Percentiles rank a stretch among this genome's conserved stretches.
phyloP scores from a whole-genome alignment of 2,113 vertebrate species.

The Tenrec ecaudatus region DNA sequence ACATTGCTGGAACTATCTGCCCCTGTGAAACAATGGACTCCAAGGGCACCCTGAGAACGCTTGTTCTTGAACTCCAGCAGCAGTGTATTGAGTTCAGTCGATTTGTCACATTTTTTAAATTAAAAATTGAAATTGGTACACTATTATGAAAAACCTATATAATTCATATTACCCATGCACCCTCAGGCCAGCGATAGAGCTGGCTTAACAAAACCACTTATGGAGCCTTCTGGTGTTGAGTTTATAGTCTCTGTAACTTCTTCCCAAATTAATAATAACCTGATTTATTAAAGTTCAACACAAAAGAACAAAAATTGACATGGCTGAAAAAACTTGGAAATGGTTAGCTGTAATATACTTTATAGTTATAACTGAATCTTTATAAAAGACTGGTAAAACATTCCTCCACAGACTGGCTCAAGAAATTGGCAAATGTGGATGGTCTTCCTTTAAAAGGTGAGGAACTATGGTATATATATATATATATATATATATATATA shows the following conservation, averaged over 20 bases:
- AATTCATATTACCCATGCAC: conserved; percentile 43
- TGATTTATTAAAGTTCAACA: neutral
- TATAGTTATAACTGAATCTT: conserved; percentile 53
- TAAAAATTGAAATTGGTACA: conserved; percentile 55
- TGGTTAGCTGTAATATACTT: conserved; percentile 66
- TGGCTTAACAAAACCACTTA: conserved; percentile 66
- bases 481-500: no score
- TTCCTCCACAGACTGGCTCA: conserved; percentile 32
- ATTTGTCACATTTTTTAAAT: conserved; percentile 40
- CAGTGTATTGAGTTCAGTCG: no score
- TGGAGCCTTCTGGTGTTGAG: conserved; percentile 59
- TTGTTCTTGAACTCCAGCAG: no score
- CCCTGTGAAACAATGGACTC: no score
- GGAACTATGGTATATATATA: no score
- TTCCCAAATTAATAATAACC: conserved; percentile 65
- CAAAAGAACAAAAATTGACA: conserved; percentile 75
- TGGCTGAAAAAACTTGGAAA: conserved; percentile 55
- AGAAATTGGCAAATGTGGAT: conserved; percentile 20
- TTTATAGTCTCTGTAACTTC: conserved; percentile 53
- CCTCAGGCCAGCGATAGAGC: conserved; percentile 53
- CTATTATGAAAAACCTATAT: conserved; percentile 60
- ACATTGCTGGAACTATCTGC: no score
- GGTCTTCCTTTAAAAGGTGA: conserved; percentile 54
- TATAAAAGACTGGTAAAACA: conserved; percentile 53
- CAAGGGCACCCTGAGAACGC: no score